phyloP scores from a whole-genome alignment of 37 sponge, comb jelly and placozoan species.

The Crambe crambe region DNA sequence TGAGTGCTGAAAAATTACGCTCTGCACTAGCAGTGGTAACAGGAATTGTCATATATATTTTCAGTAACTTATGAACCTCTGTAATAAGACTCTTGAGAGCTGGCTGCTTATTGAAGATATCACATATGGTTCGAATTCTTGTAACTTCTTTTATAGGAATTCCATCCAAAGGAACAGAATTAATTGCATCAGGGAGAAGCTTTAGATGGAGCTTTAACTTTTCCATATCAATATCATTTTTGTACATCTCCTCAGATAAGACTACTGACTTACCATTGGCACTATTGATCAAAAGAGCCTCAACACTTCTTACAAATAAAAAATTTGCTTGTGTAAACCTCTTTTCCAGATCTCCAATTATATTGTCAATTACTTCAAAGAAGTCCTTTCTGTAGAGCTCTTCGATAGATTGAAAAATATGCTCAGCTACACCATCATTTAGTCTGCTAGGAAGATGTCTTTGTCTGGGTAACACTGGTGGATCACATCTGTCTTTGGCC shows the following conservation, averaged over 20 bases:
- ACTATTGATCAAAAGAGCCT: conserved; percentile 2
- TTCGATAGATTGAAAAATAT: conserved; percentile 14
- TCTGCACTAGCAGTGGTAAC: conserved; percentile 57
- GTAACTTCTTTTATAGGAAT: conserved; percentile 33
- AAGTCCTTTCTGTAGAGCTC: conserved; percentile 36
- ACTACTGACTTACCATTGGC: conserved; percentile 7
- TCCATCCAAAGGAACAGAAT: conserved; percentile 6
- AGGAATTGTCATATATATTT: conserved; percentile 52
- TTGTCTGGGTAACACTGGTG: conserved; percentile 23
- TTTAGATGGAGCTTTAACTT: conserved; percentile 23
- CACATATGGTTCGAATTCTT: conserved; percentile 42
- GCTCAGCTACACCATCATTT: conserved; percentile 31
- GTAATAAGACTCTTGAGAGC: conserved; percentile 10
- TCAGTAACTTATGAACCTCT: conserved; percentile 59
- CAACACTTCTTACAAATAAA: conserved; percentile 20
- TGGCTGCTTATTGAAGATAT: conserved; percentile 20
- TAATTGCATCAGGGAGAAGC: conserved; percentile 27
- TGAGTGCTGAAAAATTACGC: conserved; percentile 44
- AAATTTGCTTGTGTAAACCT: conserved; percentile 23
- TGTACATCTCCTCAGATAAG: neutral
- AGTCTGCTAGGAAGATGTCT: conserved; percentile 24
- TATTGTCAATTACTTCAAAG: conserved; percentile 26
- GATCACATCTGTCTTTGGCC: conserved; percentile 35
- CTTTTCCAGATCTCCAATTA: conserved; percentile 32
- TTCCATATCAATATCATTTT: conserved; percentile 23